Evolutionary conservation across 2,888 invertebrate species (phyloP).

Genomic region (Tortricodes alternella): DNA sequence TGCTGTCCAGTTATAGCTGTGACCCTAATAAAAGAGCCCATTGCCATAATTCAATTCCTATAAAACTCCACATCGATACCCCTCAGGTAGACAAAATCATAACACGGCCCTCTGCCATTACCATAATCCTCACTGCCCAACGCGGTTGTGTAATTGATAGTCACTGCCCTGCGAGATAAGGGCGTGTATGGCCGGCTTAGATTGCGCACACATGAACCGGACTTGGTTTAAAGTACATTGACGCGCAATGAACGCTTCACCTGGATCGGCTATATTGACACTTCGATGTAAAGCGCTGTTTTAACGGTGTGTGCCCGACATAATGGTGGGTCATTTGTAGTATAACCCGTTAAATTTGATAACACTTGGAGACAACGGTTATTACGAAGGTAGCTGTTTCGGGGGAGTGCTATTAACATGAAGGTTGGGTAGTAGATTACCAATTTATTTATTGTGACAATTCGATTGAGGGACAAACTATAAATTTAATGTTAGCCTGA

Average conservation of each 20-base stretch:
- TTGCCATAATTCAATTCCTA: background rate
- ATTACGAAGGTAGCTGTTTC: background rate
- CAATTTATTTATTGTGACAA: background rate
- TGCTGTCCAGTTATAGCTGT: background rate
- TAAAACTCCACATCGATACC: background rate
- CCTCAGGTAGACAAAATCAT: slow-evolving; percentile 5
- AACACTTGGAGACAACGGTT: slow-evolving; percentile 19
- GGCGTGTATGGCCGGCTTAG: slow-evolving; percentile 13
- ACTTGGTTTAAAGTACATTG: too few relatives aligned
- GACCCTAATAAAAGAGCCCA: background rate
- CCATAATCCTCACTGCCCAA: slow-evolving; percentile 3
- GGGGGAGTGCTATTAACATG: background rate
- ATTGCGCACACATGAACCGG: too few relatives aligned
- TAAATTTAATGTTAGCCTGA: background rate
- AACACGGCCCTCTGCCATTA: background rate
- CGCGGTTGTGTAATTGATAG: slow-evolving; percentile 14
- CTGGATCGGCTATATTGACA: too few relatives aligned
- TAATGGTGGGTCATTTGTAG: slow-evolving; percentile 9
- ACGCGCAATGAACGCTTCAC: too few relatives aligned
- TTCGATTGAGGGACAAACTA: background rate
- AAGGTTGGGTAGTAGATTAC: background rate
- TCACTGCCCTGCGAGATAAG: slow-evolving; percentile 20
- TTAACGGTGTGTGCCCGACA: too few relatives aligned
- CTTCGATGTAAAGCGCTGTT: too few relatives aligned
- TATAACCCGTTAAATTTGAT: slow-evolving; percentile 20